Evolutionary conservation across 2,888 invertebrate genomes (phyloP).

Genomic region (Sarcophaga subvicina): DNA sequence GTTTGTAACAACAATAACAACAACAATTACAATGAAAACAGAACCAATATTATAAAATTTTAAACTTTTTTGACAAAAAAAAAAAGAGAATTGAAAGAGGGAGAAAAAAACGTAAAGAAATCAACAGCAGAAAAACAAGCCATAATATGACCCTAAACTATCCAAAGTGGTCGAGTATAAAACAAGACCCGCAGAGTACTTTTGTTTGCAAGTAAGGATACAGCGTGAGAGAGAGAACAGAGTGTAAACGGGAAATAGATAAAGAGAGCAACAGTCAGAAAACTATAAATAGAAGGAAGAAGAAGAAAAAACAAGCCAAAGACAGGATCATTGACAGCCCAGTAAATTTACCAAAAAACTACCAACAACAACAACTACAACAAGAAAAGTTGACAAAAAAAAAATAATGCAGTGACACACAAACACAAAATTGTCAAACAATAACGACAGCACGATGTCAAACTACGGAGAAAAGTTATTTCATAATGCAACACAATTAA

Average conservation of each 20-base stretch:
- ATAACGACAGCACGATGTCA: slow-evolving; percentile 21
- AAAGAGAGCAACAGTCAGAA: background rate
- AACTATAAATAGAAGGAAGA: background rate
- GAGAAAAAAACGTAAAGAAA: background rate
- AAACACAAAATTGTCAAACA: slow-evolving; percentile 47
- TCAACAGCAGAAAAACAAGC: slow-evolving; percentile 6
- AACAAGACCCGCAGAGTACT: slow-evolving; percentile 27
- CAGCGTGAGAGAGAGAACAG: too few species aligned
- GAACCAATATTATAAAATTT: slow-evolving; percentile 31
- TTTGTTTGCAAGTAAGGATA: background rate
- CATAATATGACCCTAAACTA: slow-evolving; percentile 58
- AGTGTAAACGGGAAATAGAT: background rate
- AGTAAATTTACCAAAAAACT: background rate
- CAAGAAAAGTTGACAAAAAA: slow-evolving; percentile 1
- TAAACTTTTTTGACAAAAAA: slow-evolving; percentile 32
- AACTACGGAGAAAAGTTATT: slow-evolving; percentile 41
- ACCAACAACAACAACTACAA: slow-evolving; percentile 3
- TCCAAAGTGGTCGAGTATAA: slow-evolving; percentile 57
- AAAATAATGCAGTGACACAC: slow-evolving; percentile 6
- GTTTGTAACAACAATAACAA: background rate
- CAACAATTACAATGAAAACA: background rate
- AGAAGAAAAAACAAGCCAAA: background rate
- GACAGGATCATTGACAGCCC: slow-evolving; percentile 48
- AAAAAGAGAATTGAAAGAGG: background rate
- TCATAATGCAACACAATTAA: slow-evolving; percentile 12